These are phyloP conservation scores for Dinocampus coccinellae DNA, from an alignment of 2,888 invertebrate genomes.

Conservation along the genomic window DNA sequence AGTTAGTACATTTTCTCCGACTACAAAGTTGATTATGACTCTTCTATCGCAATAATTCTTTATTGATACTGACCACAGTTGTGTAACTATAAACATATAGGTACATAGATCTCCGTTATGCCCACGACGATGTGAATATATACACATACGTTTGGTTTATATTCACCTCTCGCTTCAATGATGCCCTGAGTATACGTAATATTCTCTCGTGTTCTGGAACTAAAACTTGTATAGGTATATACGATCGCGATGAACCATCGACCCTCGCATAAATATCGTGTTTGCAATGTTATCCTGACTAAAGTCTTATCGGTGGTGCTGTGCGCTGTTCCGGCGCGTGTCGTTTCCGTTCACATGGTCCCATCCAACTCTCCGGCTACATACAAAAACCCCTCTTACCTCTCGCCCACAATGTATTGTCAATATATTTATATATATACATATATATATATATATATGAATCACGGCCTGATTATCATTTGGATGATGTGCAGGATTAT, in stretches of 20 bases:
- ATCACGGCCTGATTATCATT: neutral
- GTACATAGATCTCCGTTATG: constrained; percentile 9
- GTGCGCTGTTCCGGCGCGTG: constrained; percentile 42
- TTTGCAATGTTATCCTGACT: constrained; percentile 36
- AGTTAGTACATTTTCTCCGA: too few relatives aligned
- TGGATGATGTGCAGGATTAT: neutral
- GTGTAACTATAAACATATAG: constrained; percentile 1
- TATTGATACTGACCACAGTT: constrained; percentile 5
- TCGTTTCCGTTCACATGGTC: constrained; percentile 44
- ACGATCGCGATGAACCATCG: constrained; percentile 29
- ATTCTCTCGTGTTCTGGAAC: constrained; percentile 18
- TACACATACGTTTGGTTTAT: neutral
- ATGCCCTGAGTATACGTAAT: neutral
- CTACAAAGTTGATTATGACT: neutral
- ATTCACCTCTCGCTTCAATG: neutral
- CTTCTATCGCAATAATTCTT: constrained; percentile 25
- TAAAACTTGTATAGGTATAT: constrained; percentile 20
- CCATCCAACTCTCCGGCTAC: neutral
- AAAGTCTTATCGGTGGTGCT: constrained; percentile 23
- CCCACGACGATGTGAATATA: neutral
- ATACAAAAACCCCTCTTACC: neutral
- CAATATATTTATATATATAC: neutral
- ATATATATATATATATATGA: constrained; percentile 24
- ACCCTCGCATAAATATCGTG: constrained; percentile 38
- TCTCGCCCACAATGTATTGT: neutral